Percentiles rank a stretch among this genome's conserved stretches.
These are phyloP conservation scores for Habropoda laboriosa DNA, from an alignment of 1,140 invertebrate genomes.

Conservation along the genomic window DNA sequence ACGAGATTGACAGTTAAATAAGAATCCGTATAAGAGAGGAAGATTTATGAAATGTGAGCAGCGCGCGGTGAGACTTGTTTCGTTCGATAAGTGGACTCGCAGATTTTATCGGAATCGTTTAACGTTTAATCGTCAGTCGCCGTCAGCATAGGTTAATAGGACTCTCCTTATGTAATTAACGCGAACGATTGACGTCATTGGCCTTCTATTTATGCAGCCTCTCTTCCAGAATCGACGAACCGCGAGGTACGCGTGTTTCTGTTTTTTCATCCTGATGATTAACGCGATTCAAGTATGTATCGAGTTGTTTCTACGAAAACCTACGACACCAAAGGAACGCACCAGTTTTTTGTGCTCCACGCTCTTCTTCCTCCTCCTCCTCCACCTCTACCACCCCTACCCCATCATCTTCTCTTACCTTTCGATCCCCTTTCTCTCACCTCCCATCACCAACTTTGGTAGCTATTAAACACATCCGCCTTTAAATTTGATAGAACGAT, in stretches of 20 bases:
- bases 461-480: not conserved
- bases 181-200: constrained; percentile 74
- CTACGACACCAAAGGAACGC: not conserved
- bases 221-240: constrained; percentile 16
- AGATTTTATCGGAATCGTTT: constrained; percentile 68
- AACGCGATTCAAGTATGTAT: constrained; percentile 1
- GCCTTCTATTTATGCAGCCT: constrained; percentile 59
- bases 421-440: no score
- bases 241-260: constrained; percentile 1
- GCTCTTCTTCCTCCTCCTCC: no score
- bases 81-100: constrained; percentile 23
- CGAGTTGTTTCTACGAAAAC: constrained; percentile 43
- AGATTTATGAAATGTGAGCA: not conserved
- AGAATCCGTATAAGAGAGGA: no score
- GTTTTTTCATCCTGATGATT: constrained; percentile 10
- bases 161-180: constrained; percentile 75
- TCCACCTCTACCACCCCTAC: no score
- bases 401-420: no score
- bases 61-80: not conserved
- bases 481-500: not conserved
- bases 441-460: no score
- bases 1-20: no score
- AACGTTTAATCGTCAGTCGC: constrained; percentile 66
- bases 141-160: constrained; percentile 70
- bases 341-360: not conserved